Base-by-base conservation (phyloP, 2,888 invertebrate genomes). In the Campopleginae sp. region DNA sequence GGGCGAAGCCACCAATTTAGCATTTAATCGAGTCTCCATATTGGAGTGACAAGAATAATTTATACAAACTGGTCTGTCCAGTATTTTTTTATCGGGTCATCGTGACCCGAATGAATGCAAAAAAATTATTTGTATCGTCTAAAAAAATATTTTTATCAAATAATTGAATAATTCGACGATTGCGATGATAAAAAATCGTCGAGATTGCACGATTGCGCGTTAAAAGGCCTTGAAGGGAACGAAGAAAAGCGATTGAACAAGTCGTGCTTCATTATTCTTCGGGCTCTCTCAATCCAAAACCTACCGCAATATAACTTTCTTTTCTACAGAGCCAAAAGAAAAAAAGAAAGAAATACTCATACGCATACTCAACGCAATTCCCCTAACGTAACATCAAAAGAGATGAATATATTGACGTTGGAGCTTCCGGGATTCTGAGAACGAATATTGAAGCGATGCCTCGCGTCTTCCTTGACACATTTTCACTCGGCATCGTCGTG, bases 291-390 rank as follows among this genome's bases (percentile, higher is more conserved):
- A 31, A 27, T 71, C 70, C 58, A 48, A 82, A 77, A 76, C 85
- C 85, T 82, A 82, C 80, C 82, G 76, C 82, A 85, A 85, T 80
- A 80, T 51, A 66, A 85, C 82, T 82, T 82, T 85, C 79, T 82
- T 82, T 58, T 71, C 76, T 51, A 23, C 42, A 5, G 27, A 31
- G 46, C 46, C 33, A 1, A 17, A 42, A 68, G 68, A 17, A 63
- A 75, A 17, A 63, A 75, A 48, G 38, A 38, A 63, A 46, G 46
- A 31, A 46, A 23, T 10, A 75, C 27, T 27, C 27, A 27, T 31
- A 75, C 8, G 27, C n/a, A 48, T 63, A 65, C 12, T 31, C 66
- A 75, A 71, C 51, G 58, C 68, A 46, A 65, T 71, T 48, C 12
- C n/a, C 19, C 66, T 54, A 65, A 63, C 79, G 82, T 79, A 71